Evolutionary conservation across 2,113 vertebrate species (phyloP), one percentile per base, ranked within the genome.

Genomic region (Anthoscopus minutus): DNA sequence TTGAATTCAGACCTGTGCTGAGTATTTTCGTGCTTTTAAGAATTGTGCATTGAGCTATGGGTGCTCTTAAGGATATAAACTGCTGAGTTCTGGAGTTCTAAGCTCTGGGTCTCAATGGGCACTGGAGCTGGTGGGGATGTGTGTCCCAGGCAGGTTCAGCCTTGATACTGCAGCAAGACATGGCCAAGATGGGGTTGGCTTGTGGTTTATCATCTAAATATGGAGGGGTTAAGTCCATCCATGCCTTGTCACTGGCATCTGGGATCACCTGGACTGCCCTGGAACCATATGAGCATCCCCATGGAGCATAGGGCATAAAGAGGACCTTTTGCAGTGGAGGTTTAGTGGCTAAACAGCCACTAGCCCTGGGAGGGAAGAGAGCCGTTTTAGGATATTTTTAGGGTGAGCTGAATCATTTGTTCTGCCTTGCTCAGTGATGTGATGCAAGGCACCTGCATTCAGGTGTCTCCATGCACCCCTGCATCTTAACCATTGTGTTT

Each of bases 151-250:
- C 31, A 54, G 37, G 18, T 58, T 86, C 60, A 78, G 37, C 35
- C 40, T 80, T 51, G 35, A 15, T 61, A 53, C 44, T 67, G 48
- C 37, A 51, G 21, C 28, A 64, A 44, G 27, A 44, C 1, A 5
- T 27, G n/a, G 35, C 10, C 48, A 35, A 53, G 37, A 37, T 57
- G 40, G 45, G 10, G 13, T 40, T 83, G 65, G 25, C 28, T 69
- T 7, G 28, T 50, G 54, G 37, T 11, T 23, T 73, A 11, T 53
- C 6, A 61, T 44, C 19, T 85, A 30, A 72, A 57, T 33, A 12
- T 0, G 3, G 11, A 13, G 4, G 4, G 1, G 21, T 61, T 56
- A 48, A 48, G 24, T 47, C 33, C 27, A 21, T 42, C 37, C 27
- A 12, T 88, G 58, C 61, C 61, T 72, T 11, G 4, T 56, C 2